phyloP scores from a whole-genome alignment of 2,113 vertebrate species.

The Halcyon senegalensis region DNA sequence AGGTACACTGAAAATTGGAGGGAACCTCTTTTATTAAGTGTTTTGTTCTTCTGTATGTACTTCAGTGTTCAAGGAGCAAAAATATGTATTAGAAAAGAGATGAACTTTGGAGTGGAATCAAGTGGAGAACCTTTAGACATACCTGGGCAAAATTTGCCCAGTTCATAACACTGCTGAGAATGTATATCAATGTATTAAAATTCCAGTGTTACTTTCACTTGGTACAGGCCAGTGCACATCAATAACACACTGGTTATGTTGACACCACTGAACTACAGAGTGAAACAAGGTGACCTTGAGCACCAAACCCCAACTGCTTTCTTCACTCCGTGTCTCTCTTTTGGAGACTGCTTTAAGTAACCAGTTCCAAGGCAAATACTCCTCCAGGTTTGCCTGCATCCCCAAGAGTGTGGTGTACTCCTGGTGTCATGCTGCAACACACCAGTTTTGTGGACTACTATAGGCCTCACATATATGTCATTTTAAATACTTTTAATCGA shows the following conservation, averaged over 20 bases:
- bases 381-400: not conserved
- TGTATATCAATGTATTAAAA: not conserved
- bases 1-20: not conserved
- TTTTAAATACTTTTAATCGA: not conserved
- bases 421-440: not conserved
- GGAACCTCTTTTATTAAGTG: not conserved
- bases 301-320: not conserved
- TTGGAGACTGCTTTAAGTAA: not conserved
- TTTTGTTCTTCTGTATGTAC: not conserved
- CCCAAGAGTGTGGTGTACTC: too few relatives aligned
- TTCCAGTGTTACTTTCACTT: not conserved
- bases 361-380: not conserved
- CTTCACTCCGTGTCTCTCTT: not conserved
- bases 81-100: not conserved
- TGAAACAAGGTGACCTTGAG: not conserved
- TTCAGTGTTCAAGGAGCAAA: not conserved
- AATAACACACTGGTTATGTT: not conserved
- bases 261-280: not conserved
- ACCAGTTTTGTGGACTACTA: not conserved
- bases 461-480: not conserved
- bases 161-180: not conserved
- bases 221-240: not conserved
- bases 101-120: not conserved
- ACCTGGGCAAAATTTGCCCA: not conserved
- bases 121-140: not conserved